A percentile compares a stretch with the other conserved stretches of the same genome.
Evolutionary conservation across 2,113 vertebrate genomes (phyloP).

Genomic region (Noctilio leporinus): DNA sequence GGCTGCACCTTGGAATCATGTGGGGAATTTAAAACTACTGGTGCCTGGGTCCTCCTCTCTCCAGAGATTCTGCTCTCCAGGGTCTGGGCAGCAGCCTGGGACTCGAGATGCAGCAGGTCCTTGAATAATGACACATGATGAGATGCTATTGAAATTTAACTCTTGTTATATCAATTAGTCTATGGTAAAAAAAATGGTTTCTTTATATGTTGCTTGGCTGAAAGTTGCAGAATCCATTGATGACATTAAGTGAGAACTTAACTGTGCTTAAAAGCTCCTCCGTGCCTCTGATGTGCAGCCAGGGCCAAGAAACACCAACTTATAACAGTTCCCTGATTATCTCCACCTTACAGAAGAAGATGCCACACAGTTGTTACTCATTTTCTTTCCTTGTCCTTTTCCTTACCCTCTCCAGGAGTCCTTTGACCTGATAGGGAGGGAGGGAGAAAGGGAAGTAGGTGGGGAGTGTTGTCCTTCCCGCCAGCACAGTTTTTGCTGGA

Average conservation of each 20-base stretch:
- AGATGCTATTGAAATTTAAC: background rate
- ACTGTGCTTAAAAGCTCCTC: background rate
- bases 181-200: background rate
- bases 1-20: background rate
- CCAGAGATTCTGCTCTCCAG: background rate
- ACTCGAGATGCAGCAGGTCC: background rate
- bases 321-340: background rate
- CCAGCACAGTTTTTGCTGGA: background rate
- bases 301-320: background rate
- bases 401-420: background rate
- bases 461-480: background rate
- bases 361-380: background rate
- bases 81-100: background rate
- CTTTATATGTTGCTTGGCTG: background rate
- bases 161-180: background rate
- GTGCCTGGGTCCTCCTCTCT: background rate
- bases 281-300: background rate
- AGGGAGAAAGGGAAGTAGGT: background rate
- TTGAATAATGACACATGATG: background rate
- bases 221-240: background rate
- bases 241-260: background rate
- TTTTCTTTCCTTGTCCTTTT: background rate
- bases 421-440: background rate
- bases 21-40: background rate
- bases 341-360: background rate